Base-by-base conservation (phyloP, 2,888 invertebrate genomes). In the Philhelius pedissequus region DNA sequence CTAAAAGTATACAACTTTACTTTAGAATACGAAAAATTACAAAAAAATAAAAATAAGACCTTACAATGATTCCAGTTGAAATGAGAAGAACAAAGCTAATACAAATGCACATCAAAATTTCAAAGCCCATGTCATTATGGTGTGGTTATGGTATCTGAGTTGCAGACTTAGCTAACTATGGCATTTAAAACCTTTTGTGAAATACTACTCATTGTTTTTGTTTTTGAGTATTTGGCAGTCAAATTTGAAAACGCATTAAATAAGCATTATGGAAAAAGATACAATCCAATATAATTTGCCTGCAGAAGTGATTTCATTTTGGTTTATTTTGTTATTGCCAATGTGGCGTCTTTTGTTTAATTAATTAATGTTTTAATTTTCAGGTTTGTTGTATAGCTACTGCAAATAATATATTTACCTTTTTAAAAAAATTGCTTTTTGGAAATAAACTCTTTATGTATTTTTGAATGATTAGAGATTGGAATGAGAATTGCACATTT, bases 1-100 rank as follows among this genome's bases (percentile, higher is more conserved):
- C 77, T 77, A 68, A 20, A 38, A 45, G n/a, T n/a, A n/a, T n/a
- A 25, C 35, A 45, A 38, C 50, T 18, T 50, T 1, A 9, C 35
- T 7, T 35, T 13, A 32, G 13, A 7, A 20, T 13, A n/a, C n/a
- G n/a, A 13, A 0, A 22, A n/a, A n/a, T 35, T 58, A 8, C 4
- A 32, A 0, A 2, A 27, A 52, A 27, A n/a, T n/a, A 7, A 4
- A 0, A 52, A 4, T 8, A 52, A 54, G 32, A 13, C 5, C 80
- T 76, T 81, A 81, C 81, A 50, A 43, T 80, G 9, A 20, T 20
- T 32, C 18, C 38, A 9, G 22, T 22, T 7, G 8, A 40, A 52
- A 48, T 6, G 11, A 77, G 18, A 40, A 48, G 25, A 43, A 58
- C 32, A 8, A 15, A 25, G 38, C 8, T 25, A 3, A n/a, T 13